phyloP scores from a whole-genome alignment of 2,888 invertebrate genomes.

The Ptilodon capucinus region DNA sequence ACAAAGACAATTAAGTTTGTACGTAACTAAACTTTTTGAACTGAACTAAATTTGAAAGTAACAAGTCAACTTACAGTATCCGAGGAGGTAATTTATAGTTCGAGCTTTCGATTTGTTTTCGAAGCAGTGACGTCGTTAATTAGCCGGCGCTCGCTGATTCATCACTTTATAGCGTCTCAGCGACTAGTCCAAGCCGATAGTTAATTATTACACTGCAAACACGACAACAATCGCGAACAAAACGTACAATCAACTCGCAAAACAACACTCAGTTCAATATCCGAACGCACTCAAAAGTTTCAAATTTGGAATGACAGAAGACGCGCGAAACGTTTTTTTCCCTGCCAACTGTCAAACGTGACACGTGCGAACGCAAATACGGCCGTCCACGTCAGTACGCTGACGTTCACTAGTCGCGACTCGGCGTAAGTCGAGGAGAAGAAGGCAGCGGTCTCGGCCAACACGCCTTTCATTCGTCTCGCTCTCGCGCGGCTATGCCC shows the following conservation, averaged over 20 bases:
- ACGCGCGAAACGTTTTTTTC: conserved; percentile 78
- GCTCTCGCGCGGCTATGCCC: conserved; percentile 74
- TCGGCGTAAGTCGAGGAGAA: conserved; percentile 80
- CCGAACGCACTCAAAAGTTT: conserved; percentile 68
- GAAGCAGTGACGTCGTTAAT: conserved; percentile 74
- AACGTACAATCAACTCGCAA: conserved; percentile 35
- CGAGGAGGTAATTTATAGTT: conserved; percentile 48
- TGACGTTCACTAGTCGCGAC: conserved; percentile 79
- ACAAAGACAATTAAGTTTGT: not conserved
- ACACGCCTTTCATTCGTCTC: conserved; percentile 81
- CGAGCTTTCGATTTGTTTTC: conserved; percentile 72
- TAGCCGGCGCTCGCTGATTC: conserved; percentile 80
- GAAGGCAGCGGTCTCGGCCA: conserved; percentile 81
- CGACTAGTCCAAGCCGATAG: conserved; percentile 67
- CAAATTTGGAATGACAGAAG: conserved; percentile 59
- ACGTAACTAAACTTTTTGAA: not conserved
- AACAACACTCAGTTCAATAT: conserved; percentile 52
- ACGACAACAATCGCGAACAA: conserved; percentile 45
- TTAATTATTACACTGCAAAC: conserved; percentile 65
- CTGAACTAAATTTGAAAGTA: conserved; percentile 7
- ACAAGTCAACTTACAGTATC: conserved; percentile 62
- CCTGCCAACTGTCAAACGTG: conserved; percentile 60
- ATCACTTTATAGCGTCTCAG: conserved; percentile 79
- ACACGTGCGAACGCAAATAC: conserved; percentile 57
- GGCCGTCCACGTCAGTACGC: conserved; percentile 76